Percentiles rank a stretch among this genome's conserved stretches.
Conservation (phyloP, 2,888 invertebrate species). For the Microplitis manilae region DNA sequence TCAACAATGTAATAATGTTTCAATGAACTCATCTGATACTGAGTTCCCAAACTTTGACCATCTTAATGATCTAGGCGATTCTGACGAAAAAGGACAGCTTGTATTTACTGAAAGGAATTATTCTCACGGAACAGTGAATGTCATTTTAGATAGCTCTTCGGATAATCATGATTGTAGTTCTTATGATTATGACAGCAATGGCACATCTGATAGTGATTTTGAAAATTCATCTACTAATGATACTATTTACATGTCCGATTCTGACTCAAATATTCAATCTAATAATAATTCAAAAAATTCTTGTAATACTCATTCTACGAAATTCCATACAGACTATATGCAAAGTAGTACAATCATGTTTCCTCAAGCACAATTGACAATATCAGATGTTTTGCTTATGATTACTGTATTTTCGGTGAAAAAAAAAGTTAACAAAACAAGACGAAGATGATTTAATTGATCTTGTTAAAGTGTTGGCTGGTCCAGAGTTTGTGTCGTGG, state of each 20-base stretch:
- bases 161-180: too few species aligned
- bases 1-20: too few species aligned
- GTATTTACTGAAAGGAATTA: too few species aligned
- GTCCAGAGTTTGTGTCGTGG: conserved; percentile 41
- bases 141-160: too few species aligned
- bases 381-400: conserved; percentile 46
- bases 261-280: background rate
- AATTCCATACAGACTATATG: conserved; percentile 20
- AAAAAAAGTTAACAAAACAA: conserved; percentile 34
- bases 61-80: too few species aligned
- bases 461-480: conserved; percentile 43
- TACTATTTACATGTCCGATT: background rate
- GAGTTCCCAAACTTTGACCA: too few species aligned
- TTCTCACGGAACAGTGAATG: too few species aligned
- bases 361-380: conserved; percentile 37
- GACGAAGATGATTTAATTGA: conserved; percentile 37
- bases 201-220: background rate
- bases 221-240: background rate
- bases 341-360: conserved; percentile 44
- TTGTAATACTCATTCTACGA: background rate
- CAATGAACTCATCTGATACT: too few species aligned
- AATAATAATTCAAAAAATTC: background rate
- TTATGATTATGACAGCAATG: too few species aligned
- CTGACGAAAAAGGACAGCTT: too few species aligned
- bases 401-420: conserved; percentile 34